Base-by-base conservation (phyloP, 1,140 invertebrate species). In the Eubasilissa regina region DNA sequence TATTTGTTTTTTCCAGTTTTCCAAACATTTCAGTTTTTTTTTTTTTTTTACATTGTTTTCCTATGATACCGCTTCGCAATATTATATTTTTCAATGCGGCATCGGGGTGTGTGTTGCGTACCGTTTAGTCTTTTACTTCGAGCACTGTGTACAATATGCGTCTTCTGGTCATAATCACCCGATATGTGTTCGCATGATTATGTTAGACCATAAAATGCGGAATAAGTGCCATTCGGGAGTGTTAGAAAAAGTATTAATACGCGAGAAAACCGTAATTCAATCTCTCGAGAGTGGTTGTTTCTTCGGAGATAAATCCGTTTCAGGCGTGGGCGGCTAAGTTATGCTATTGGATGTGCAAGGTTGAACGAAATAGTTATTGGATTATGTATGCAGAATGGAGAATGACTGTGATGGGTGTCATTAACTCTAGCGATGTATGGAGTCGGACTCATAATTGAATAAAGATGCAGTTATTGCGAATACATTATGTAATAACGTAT, bases 181-280 rank as follows among this genome's bases (percentile, higher is more conserved):
- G n/a, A 74, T 56, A 13, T 44, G 13, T 56, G 17, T 25, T 56
- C 21, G n/a, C 43, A 12, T 74, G 19, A 58, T 74, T 15, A n/a
- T 74, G 13, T 1, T 11, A 13, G 51, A 43, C 55, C 15, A 25
- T 74, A 56, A 74, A 74, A 12, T 74, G 35, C 47, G 12, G 53
- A 12, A 75, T 75, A 60, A 75, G 55, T 62, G 73, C 45, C 73
- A 75, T 62, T 25, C 43, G 11, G 56, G n/a, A 75, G 62, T 66
- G 62, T 66, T 43, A 66, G 62, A 66, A 66, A 44, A 66, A 17
- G 35, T 75, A 75, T 75, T 47, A 75, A 62, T 66, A 35, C 25
- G 44, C 11, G 55, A 45, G 56, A 48, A 47, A 75, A 21, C 35
- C 44, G 44, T 62, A 47, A 43, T 60, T 45, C 56, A 75, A 47